phyloP scores from a whole-genome alignment of 2,888 invertebrate genomes.

The Ethmia dodecea region DNA sequence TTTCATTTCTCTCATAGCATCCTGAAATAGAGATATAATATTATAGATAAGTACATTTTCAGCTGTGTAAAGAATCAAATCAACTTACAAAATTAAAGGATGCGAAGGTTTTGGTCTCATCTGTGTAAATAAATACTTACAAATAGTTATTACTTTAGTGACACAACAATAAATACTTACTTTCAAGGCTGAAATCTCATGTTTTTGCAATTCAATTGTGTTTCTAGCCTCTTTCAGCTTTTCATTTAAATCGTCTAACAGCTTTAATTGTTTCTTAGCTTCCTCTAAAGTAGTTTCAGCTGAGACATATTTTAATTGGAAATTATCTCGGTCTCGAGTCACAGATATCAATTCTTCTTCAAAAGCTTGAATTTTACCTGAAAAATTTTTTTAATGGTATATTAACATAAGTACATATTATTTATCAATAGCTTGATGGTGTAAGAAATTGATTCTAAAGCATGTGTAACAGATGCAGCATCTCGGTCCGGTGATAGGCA shows the following conservation, averaged over 20 bases:
- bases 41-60: too few relatives aligned
- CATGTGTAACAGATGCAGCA: too few relatives aligned
- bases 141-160: background rate
- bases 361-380: conserved; percentile 63
- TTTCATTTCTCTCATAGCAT: conserved; percentile 58
- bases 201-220: conserved; percentile 62
- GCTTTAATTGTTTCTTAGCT: conserved; percentile 73
- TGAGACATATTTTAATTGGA: conserved; percentile 65
- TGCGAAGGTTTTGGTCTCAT: too few relatives aligned
- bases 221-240: conserved; percentile 57
- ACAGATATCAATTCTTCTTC: conserved; percentile 67
- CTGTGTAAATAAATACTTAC: too few relatives aligned
- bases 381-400: too few relatives aligned
- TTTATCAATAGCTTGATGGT: too few relatives aligned
- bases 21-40: conserved; percentile 52
- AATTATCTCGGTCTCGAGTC: conserved; percentile 63
- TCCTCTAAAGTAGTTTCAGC: conserved; percentile 73
- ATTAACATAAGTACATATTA: too few relatives aligned
- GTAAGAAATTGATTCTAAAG: too few relatives aligned
- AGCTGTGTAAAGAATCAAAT: too few relatives aligned
- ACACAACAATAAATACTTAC: conserved; percentile 27
- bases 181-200: conserved; percentile 62
- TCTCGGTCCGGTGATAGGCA: too few relatives aligned
- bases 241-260: conserved; percentile 69
- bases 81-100: too few relatives aligned